Base-by-base conservation (phyloP, 2,113 vertebrate species). In the Rhombomys opimus region DNA sequence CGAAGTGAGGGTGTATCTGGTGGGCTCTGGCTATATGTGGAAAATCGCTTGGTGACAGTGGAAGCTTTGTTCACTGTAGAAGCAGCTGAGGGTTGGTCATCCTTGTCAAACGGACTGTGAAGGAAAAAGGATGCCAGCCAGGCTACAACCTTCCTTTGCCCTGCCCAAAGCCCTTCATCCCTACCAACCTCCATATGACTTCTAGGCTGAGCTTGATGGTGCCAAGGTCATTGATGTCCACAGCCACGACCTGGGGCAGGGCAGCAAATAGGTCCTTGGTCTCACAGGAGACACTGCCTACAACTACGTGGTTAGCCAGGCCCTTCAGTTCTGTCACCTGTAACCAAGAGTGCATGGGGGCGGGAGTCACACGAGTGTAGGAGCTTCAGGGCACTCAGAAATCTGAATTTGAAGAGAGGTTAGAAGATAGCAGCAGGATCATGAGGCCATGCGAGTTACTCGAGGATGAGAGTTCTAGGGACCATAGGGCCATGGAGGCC, bases 191-290 rank as follows among this genome's bases (percentile, higher is more conserved):
- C 99, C 99, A 99, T 30, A 98, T 99, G 96, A 99, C 99, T 97
- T 99, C 99, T 20, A 99, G 98, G 97, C 99, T 99, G 52, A 99
- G 99, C 96, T 99, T 99, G 96, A 99, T 99, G 46, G 99, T 99
- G 72, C 99, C 99, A 25, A 99, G 98, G 97, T 99, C 99, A 0
- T 99, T 99, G 98, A 99, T 99, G 92, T 99, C 99, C 97, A 99
- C 99, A 27, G 99, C 99, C 80, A 99, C 99, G 1, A 99, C 99
- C 98, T 99, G 99, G 1, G 99, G 99, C 30, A 99, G 98, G 22
- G 99, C 99, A 0, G 99, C 99, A 96, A 99, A 99, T 73, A 99
- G 98, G 97, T 99, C 99, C 98, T 99, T 99, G 14, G 99, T 99
- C 98, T 99, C 99, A 0, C 99, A 99, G 35, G 99, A 99, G 96